A percentile compares a stretch with the other conserved stretches of the same genome.
Conservation (phyloP, 1,140 invertebrate genomes). For the Drosophila obscura region DNA sequence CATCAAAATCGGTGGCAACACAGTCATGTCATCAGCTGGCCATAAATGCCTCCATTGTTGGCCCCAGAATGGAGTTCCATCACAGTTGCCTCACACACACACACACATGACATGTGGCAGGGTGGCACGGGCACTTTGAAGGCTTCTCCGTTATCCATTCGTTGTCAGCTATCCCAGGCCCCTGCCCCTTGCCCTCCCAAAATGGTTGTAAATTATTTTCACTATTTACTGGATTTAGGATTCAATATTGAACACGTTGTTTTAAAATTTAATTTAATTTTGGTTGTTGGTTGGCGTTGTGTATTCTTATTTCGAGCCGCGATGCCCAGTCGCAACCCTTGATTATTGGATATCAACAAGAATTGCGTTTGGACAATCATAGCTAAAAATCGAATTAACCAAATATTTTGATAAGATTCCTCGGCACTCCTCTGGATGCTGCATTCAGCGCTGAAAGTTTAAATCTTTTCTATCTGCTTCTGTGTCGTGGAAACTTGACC, state of each 20-base stretch:
- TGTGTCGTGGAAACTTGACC: too few species aligned
- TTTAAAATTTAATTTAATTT: neutral
- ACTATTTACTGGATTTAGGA: too few species aligned
- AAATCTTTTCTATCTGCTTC: slow-evolving; percentile 17
- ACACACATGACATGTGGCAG: too few species aligned
- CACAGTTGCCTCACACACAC: slow-evolving; percentile 14
- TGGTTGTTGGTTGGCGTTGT: slow-evolving; percentile 39
- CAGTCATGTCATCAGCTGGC: slow-evolving; percentile 50
- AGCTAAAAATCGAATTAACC: slow-evolving; percentile 84
- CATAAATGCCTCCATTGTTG: slow-evolving; percentile 43
- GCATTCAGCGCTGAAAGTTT: slow-evolving; percentile 32
- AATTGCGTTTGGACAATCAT: slow-evolving; percentile 84
- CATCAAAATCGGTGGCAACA: slow-evolving; percentile 2
- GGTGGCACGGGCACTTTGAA: neutral
- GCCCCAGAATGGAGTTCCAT: slow-evolving; percentile 3
- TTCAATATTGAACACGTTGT: neutral
- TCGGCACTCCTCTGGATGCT: neutral
- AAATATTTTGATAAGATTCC: slow-evolving; percentile 55
- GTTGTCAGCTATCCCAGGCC: slow-evolving; percentile 58
- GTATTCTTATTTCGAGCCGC: slow-evolving; percentile 84
- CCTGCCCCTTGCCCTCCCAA: neutral
- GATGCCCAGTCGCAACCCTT: slow-evolving; percentile 84
- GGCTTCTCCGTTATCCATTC: slow-evolving; percentile 10
- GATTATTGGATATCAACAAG: slow-evolving; percentile 82
- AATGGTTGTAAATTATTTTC: slow-evolving; percentile 33